phyloP scores from a whole-genome alignment of 2,888 invertebrate genomes.

The Sacculina carcini region DNA sequence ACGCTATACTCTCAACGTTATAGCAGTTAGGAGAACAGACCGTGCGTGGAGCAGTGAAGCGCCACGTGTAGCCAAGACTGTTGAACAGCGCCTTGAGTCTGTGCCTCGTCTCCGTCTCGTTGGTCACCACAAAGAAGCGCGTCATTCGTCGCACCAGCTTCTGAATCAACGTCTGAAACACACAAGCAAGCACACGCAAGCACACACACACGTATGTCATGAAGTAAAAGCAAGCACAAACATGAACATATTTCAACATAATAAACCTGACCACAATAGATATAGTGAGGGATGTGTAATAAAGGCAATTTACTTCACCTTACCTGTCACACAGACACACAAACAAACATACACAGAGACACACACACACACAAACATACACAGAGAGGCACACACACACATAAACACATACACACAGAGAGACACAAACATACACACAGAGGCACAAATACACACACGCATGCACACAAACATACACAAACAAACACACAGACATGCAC shows the following conservation, averaged over 20 bases:
- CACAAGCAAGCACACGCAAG: too few species aligned
- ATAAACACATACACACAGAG: conserved; percentile 11
- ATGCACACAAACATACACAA: not conserved
- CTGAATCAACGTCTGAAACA: conserved; percentile 38
- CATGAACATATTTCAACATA: too few species aligned
- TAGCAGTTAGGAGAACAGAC: conserved; percentile 14
- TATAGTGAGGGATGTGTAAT: too few species aligned
- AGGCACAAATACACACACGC: conserved; percentile 12
- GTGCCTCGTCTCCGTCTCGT: conserved; percentile 35
- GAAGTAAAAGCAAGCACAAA: too few species aligned
- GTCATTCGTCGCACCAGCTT: conserved; percentile 71
- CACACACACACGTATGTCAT: too few species aligned
- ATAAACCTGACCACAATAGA: too few species aligned
- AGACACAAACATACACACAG: not conserved
- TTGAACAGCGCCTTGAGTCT: conserved; percentile 35
- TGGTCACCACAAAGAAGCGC: conserved; percentile 55
- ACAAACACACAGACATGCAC: conserved; percentile 11
- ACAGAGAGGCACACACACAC: not conserved
- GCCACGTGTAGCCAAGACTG: conserved; percentile 34
- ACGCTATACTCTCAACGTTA: not conserved
- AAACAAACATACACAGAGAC: conserved; percentile 4
- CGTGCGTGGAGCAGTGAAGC: conserved; percentile 18
- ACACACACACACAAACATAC: conserved; percentile 13
- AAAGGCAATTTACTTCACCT: not conserved
- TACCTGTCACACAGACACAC: not conserved